A percentile compares a stretch with the other conserved stretches of the same genome.
Evolutionary conservation across 2,888 invertebrate species (phyloP).

Genomic region (Cephus pulcher): DNA sequence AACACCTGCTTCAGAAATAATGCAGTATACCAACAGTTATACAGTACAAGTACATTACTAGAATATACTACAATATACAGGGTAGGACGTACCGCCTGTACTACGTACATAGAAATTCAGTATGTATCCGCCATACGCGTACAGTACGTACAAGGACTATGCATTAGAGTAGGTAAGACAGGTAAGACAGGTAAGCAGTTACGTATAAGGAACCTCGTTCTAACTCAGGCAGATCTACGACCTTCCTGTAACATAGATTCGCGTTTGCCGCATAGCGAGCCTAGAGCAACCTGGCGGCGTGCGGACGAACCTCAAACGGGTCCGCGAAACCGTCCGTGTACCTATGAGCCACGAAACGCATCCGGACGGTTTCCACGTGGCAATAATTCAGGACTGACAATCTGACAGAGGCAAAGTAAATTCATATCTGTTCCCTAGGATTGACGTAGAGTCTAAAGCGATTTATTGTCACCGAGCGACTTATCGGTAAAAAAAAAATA

Average conservation of each 20-base stretch:
- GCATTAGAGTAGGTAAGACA: not conserved
- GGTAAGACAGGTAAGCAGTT: constrained; percentile 13
- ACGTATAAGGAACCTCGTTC: constrained; percentile 28
- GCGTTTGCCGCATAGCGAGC: constrained; percentile 41
- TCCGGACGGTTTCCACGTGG: constrained; percentile 36
- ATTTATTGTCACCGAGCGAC: not conserved
- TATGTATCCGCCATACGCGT: no score
- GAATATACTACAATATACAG: no score
- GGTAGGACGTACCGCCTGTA: no score
- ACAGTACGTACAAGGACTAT: no score
- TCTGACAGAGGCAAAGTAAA: not conserved
- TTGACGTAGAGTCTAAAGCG: not conserved
- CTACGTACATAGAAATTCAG: no score
- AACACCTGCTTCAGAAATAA: constrained; percentile 9
- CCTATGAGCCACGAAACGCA: constrained; percentile 33
- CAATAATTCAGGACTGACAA: constrained; percentile 39
- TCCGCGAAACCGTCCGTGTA: constrained; percentile 36
- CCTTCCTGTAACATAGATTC: constrained; percentile 46
- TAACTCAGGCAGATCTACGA: constrained; percentile 44
- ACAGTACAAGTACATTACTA: no score
- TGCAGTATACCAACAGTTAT: not conserved
- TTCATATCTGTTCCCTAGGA: not conserved
- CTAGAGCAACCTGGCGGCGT: constrained; percentile 17
- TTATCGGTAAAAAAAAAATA: not conserved
- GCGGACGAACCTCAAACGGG: constrained; percentile 39